Percentiles rank a stretch among this genome's conserved stretches.
Conservation (phyloP, 1,140 invertebrate species). For the Drosophila mayri region DNA sequence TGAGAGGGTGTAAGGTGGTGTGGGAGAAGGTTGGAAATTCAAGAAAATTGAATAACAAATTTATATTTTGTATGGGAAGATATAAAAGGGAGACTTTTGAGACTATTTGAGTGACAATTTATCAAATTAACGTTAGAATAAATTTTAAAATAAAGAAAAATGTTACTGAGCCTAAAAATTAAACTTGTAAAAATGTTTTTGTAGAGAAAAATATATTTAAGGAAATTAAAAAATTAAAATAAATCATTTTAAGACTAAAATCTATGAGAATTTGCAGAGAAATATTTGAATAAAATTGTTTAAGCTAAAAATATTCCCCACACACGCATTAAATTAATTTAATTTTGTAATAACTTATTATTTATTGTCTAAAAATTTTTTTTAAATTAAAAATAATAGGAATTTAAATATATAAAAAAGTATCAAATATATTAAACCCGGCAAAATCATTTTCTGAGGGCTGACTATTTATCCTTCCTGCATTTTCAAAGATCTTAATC, state of each 20-base stretch:
- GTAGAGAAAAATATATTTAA: neutral
- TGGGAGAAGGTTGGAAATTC: neutral
- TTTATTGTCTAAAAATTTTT: too few species aligned
- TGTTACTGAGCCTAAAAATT: neutral
- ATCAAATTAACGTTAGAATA: neutral
- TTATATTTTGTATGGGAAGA: neutral
- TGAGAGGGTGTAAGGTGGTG: neutral
- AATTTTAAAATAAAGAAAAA: neutral
- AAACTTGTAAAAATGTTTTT: neutral
- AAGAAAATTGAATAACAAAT: neutral
- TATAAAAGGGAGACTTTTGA: neutral
- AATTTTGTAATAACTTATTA: too few species aligned
- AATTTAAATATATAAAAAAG: neutral
- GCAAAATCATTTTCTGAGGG: neutral
- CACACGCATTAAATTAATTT: too few species aligned
- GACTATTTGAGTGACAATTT: neutral
- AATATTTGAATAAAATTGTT: too few species aligned
- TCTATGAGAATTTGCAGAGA: too few species aligned
- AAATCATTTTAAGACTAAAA: too few species aligned
- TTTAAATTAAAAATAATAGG: neutral
- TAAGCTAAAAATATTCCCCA: too few species aligned
- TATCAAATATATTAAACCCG: neutral
- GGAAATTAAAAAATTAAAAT: neutral
- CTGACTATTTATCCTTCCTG: neutral
- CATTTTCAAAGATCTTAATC: slow-evolving; percentile 5